phyloP scores from a whole-genome alignment of 2,113 vertebrate genomes.

The Hypomesus transpacificus region DNA sequence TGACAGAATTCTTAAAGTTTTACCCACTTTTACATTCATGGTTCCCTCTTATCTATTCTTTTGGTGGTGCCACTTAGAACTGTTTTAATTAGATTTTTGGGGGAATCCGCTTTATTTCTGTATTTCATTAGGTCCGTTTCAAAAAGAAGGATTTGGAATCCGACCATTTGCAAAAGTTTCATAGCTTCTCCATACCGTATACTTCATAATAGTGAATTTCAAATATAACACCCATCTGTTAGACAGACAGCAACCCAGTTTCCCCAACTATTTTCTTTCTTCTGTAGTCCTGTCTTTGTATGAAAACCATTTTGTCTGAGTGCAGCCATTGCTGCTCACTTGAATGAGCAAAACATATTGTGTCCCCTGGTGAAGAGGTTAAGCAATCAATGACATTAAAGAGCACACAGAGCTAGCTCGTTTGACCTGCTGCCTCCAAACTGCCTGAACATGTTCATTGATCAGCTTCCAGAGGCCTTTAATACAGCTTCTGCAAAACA shows the following conservation, averaged over 20 bases:
- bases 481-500: neutral
- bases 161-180: no score
- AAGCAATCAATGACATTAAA: neutral
- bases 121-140: neutral
- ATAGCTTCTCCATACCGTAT: no score
- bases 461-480: conserved; percentile 28
- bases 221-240: no score
- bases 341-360: neutral
- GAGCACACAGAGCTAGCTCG: conserved; percentile 20
- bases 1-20: conserved; percentile 34
- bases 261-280: no score
- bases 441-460: conserved; percentile 22
- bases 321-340: conserved; percentile 4
- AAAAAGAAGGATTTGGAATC: neutral
- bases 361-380: conserved; percentile 4
- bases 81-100: conserved; percentile 2
- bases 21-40: conserved; percentile 10
- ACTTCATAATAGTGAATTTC: no score
- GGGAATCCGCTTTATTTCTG: conserved; percentile 14
- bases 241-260: no score
- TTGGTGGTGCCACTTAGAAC: conserved; percentile 7
- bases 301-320: conserved; percentile 1
- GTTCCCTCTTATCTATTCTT: conserved; percentile 19
- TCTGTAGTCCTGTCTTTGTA: no score
- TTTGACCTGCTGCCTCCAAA: neutral